Conservation (phyloP, 2,888 invertebrate genomes). For the Orthosia incerta region DNA sequence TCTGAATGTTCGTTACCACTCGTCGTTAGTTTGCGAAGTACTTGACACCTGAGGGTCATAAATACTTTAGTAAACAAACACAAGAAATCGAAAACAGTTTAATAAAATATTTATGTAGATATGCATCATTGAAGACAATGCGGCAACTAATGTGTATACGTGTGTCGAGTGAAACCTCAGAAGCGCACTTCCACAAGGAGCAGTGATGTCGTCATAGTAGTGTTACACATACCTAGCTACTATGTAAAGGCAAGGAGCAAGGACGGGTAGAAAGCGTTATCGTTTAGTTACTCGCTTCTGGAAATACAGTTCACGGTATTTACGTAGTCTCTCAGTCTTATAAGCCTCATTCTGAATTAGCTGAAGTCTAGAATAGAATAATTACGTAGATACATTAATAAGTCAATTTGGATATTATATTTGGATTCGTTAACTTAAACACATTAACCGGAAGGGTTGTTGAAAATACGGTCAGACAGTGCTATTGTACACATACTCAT, state of each 20-base stretch:
- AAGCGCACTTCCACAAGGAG: slow-evolving; percentile 84
- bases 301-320: slow-evolving; percentile 87
- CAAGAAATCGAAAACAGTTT: slow-evolving; percentile 65
- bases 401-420: slow-evolving; percentile 58
- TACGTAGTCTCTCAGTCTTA: slow-evolving; percentile 90
- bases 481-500: slow-evolving; percentile 78
- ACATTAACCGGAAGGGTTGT: slow-evolving; percentile 57
- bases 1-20: slow-evolving; percentile 39
- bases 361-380: slow-evolving; percentile 77
- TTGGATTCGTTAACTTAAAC: slow-evolving; percentile 60
- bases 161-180: slow-evolving; percentile 75
- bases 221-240: slow-evolving; percentile 87
- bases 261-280: slow-evolving; percentile 90
- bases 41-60: slow-evolving; percentile 52
- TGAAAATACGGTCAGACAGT: slow-evolving; percentile 78
- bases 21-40: slow-evolving; percentile 33
- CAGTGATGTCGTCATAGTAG: slow-evolving; percentile 78
- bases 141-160: slow-evolving; percentile 65
- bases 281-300: slow-evolving; percentile 85
- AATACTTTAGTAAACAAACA: slow-evolving; percentile 62
- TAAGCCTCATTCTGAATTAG: slow-evolving; percentile 84
- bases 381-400: slow-evolving; percentile 66
- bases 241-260: slow-evolving; percentile 90
- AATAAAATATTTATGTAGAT: slow-evolving; percentile 66
- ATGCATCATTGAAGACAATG: slow-evolving; percentile 72